These are phyloP conservation scores for Seira musarum DNA, from an alignment of 2,888 invertebrate genomes.

Conservation along the genomic window DNA sequence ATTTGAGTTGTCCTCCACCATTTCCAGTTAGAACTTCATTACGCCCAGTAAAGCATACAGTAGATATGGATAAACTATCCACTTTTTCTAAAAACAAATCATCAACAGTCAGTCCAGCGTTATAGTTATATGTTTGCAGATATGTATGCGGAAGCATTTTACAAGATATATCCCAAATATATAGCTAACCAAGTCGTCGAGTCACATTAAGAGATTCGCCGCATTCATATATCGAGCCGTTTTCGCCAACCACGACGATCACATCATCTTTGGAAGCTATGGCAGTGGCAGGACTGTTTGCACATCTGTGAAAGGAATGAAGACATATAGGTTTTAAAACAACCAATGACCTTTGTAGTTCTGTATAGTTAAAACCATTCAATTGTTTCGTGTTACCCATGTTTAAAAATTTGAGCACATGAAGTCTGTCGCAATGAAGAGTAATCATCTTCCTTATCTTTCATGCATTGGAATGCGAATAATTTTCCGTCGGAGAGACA, in stretches of 20 bases:
- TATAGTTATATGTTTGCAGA: too few relatives aligned
- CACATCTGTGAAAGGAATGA: background rate
- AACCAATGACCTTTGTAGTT: too few relatives aligned
- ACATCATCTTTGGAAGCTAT: conserved; percentile 53
- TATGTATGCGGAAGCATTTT: background rate
- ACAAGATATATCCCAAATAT: background rate
- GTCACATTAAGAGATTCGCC: conserved; percentile 39
- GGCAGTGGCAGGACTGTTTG: conserved; percentile 60
- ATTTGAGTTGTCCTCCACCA: conserved; percentile 67
- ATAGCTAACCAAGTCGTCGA: conserved; percentile 50
- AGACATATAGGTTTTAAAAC: too few relatives aligned
- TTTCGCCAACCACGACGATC: conserved; percentile 64
- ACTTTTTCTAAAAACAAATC: conserved; percentile 65
- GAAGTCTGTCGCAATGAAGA: background rate
- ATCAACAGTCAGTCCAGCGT: too few relatives aligned
- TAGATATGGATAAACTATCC: conserved; percentile 63
- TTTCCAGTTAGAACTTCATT: conserved; percentile 66
- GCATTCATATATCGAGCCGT: conserved; percentile 66
- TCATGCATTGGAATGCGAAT: conserved; percentile 26
- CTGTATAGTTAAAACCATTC: too few relatives aligned
- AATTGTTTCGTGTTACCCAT: too few relatives aligned
- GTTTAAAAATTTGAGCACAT: conserved; percentile 19
- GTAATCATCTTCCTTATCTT: conserved; percentile 28
- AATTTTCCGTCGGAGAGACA: conserved; percentile 39
- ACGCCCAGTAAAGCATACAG: conserved; percentile 48